Evolutionary conservation across 1,140 invertebrate species (phyloP).

Genomic region (Macrotrachela quadricornifera): DNA sequence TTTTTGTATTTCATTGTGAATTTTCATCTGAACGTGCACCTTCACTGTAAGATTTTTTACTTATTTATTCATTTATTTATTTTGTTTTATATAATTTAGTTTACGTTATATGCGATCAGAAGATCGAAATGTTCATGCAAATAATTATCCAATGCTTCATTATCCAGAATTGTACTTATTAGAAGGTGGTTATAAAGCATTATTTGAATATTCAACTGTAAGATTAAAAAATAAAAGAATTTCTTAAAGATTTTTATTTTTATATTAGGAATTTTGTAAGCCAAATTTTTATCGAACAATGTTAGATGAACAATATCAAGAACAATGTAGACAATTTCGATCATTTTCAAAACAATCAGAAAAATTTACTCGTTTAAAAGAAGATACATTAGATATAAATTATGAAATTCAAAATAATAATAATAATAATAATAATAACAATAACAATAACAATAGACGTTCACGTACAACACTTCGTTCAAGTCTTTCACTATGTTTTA

Average conservation of each 20-base stretch:
- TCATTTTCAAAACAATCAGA: too few relatives aligned
- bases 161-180: conserved; percentile 87
- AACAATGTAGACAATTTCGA: too few relatives aligned
- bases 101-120: conserved; percentile 56
- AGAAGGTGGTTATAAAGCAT: conserved; percentile 75
- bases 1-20: conserved; percentile 92
- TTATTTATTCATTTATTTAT: not conserved
- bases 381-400: too few relatives aligned
- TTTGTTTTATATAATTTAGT: conserved; percentile 27
- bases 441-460: too few relatives aligned
- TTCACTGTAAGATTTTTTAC: conserved; percentile 42
- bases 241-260: too few relatives aligned
- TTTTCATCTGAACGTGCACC: conserved; percentile 86
- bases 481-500: too few relatives aligned
- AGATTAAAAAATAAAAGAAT: not conserved
- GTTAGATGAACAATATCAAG: conserved; percentile 37
- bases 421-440: too few relatives aligned
- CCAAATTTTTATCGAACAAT: conserved; percentile 54
- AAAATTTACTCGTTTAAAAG: too few relatives aligned
- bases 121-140: conserved; percentile 58
- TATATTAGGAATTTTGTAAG: conserved; percentile 45
- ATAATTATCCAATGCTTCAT: conserved; percentile 60
- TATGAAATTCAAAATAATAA: too few relatives aligned
- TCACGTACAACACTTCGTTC: too few relatives aligned
- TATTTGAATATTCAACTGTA: conserved; percentile 44